phyloP scores from a whole-genome alignment of 2,113 vertebrate species.

The Peromyscus leucopus region DNA sequence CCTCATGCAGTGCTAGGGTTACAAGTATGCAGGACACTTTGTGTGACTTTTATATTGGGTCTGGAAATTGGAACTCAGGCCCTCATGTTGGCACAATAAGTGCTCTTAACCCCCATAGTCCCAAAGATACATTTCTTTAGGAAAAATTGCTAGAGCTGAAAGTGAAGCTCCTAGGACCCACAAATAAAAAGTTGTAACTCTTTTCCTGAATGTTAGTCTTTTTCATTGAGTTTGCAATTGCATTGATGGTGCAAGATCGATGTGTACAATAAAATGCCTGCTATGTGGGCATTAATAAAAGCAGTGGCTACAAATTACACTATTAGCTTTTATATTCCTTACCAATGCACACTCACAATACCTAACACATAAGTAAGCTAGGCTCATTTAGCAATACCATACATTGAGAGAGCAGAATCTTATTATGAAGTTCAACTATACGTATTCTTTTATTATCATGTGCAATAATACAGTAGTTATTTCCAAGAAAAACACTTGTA shows the following conservation, averaged over 20 bases:
- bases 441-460: neutral
- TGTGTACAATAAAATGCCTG: neutral
- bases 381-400: neutral
- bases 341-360: neutral
- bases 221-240: neutral
- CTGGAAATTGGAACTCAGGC: neutral
- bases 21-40: neutral
- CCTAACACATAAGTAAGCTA: neutral
- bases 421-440: neutral
- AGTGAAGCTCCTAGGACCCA: neutral
- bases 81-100: neutral
- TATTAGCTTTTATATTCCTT: neutral
- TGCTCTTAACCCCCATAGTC: neutral
- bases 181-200: neutral
- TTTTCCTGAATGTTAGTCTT: slow-evolving; percentile 26
- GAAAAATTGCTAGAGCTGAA: slow-evolving; percentile 23
- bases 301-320: neutral
- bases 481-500: neutral
- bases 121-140: neutral
- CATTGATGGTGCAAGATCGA: neutral
- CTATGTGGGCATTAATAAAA: neutral
- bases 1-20: neutral
- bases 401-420: neutral
- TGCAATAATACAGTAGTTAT: neutral
- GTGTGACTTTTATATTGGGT: neutral